A percentile compares a stretch with the other conserved stretches of the same genome.
Conservation (phyloP, 1,140 invertebrate species). For the Bombus haemorrhoidalis region DNA sequence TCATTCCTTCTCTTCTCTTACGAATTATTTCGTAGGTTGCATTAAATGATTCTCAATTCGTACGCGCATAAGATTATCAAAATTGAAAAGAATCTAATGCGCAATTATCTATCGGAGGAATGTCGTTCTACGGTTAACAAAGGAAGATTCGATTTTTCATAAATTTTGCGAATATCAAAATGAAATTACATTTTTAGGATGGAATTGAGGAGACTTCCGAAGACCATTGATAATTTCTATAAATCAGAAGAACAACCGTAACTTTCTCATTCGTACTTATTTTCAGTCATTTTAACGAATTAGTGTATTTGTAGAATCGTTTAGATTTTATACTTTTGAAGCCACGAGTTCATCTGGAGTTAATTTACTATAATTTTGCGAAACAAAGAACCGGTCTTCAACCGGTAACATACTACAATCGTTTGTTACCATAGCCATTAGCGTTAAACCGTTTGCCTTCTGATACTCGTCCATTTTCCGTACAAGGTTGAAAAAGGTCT, state of each 20-base stretch:
- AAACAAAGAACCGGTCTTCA: not conserved
- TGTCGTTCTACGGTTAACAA: not conserved
- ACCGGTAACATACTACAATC: not conserved
- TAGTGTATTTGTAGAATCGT: not conserved
- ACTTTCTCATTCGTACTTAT: not conserved
- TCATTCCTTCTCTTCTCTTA: not conserved
- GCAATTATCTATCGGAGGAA: not conserved
- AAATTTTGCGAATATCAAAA: too few species aligned
- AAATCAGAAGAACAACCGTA: not conserved
- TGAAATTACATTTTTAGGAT: too few species aligned
- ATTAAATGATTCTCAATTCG: not conserved
- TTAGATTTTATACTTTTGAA: not conserved
- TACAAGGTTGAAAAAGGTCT: not conserved
- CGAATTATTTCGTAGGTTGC: not conserved
- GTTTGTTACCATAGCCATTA: slow-evolving; percentile 27
- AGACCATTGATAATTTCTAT: not conserved
- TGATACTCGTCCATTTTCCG: not conserved
- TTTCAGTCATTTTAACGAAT: not conserved
- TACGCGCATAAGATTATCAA: not conserved
- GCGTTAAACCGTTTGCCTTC: slow-evolving; percentile 19
- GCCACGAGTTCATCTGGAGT: not conserved
- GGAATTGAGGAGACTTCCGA: not conserved
- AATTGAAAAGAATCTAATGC: not conserved
- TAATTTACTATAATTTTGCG: not conserved
- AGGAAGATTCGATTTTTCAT: not conserved